A percentile compares a stretch with the other conserved stretches of the same genome.
These are phyloP conservation scores for Sphaerophoria taeniata DNA, from an alignment of 2,888 invertebrate genomes.

Conservation along the genomic window DNA sequence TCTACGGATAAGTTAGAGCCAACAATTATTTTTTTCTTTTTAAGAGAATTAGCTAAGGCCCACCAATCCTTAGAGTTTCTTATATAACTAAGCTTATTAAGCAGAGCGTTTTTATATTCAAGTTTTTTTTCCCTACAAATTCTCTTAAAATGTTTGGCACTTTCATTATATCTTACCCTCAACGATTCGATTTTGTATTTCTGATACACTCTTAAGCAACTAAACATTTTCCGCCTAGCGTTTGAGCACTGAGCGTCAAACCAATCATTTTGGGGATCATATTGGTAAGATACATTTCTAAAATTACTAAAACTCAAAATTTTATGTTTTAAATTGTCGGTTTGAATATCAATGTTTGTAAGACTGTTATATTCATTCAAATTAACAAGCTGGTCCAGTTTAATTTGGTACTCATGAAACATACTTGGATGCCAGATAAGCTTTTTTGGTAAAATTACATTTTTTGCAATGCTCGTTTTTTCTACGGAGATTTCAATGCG, in stretches of 20 bases:
- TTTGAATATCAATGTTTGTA: constrained; percentile 2
- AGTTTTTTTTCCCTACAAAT: constrained; percentile 12
- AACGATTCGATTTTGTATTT: neutral
- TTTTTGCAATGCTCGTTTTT: neutral
- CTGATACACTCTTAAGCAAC: neutral
- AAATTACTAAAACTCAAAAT: neutral
- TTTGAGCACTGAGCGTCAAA: constrained; percentile 4
- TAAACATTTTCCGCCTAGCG: constrained; percentile 9
- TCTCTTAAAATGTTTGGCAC: neutral
- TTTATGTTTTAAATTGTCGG: constrained; percentile 12
- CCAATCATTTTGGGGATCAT: constrained; percentile 18
- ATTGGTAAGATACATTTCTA: neutral
- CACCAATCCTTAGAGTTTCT: neutral
- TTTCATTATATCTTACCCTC: constrained; percentile 7
- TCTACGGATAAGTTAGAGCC: constrained; percentile 4
- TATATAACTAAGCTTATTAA: neutral
- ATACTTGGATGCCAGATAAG: neutral
- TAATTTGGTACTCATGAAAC: constrained; percentile 15
- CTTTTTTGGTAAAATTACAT: neutral
- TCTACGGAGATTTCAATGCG: constrained; percentile 4
- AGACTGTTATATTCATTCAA: neutral
- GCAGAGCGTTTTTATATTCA: neutral
- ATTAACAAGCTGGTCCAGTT: neutral
- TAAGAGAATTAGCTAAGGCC: neutral
- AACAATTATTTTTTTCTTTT: neutral